A percentile compares a stretch with the other conserved stretches of the same genome.
phyloP scores from a whole-genome alignment of 2,888 invertebrate genomes.

The Xanthia togata region DNA sequence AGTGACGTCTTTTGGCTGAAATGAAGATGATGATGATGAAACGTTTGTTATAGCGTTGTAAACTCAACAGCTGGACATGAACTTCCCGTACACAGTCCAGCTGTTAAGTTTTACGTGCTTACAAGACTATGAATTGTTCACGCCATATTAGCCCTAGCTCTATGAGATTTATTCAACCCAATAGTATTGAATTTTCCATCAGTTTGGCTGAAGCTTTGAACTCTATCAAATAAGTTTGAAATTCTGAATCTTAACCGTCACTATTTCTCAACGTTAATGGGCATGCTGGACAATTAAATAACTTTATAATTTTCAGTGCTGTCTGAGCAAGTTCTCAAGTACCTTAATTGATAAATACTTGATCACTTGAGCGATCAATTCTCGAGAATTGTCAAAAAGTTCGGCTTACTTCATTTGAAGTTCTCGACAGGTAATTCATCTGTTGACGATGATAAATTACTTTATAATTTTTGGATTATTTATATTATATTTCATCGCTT shows the following conservation, averaged over 20 bases:
- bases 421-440: constrained; percentile 47
- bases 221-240: constrained; percentile 2
- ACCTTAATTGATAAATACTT: constrained; percentile 64
- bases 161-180: not conserved
- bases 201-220: constrained; percentile 3
- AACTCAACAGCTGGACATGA: no score
- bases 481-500: not conserved
- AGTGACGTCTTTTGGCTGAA: no score
- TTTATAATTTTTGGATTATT: constrained; percentile 21
- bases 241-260: constrained; percentile 24
- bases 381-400: constrained; percentile 57
- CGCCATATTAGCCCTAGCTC: not conserved
- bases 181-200: not conserved
- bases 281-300: constrained; percentile 21
- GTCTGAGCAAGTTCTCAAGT: constrained; percentile 31
- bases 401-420: constrained; percentile 58
- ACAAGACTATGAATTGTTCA: constrained; percentile 4
- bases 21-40: no score
- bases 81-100: no score
- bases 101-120: not conserved
- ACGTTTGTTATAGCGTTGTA: not conserved
- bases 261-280: constrained; percentile 36
- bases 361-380: constrained; percentile 54
- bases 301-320: constrained; percentile 39
- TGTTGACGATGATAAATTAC: constrained; percentile 55